Conservation (phyloP, 2,888 invertebrate species). For the Athetis lepigone region DNA sequence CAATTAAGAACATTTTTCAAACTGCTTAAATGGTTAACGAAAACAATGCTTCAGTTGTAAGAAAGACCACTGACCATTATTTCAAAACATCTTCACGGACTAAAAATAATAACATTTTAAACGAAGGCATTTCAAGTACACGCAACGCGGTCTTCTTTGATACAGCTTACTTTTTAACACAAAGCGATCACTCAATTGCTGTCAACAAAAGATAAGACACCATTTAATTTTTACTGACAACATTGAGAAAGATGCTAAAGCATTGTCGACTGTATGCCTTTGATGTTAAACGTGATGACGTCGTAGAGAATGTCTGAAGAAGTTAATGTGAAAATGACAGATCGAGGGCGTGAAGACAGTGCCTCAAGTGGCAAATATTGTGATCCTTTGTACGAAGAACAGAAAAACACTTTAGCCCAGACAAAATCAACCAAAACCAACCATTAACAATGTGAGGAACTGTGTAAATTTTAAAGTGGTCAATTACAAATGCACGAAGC, state of each 20-base stretch:
- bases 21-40: constrained; percentile 17
- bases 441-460: constrained; percentile 61
- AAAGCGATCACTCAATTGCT: constrained; percentile 74
- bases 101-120: constrained; percentile 69
- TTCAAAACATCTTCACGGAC: constrained; percentile 52
- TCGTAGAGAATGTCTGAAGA: constrained; percentile 42
- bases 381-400: constrained; percentile 65
- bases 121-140: constrained; percentile 63
- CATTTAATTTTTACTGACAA: constrained; percentile 72
- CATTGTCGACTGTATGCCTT: constrained; percentile 54
- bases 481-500: constrained; percentile 33
- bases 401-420: constrained; percentile 72
- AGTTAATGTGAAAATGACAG: constrained; percentile 68
- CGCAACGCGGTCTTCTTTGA: constrained; percentile 63
- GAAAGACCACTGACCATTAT: constrained; percentile 29
- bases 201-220: constrained; percentile 75
- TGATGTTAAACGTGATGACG: constrained; percentile 52
- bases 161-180: constrained; percentile 65
- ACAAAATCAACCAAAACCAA: constrained; percentile 67
- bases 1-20: background rate
- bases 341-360: constrained; percentile 66
- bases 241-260: constrained; percentile 43
- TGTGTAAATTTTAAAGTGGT: constrained; percentile 44
- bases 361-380: constrained; percentile 70
- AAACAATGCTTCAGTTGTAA: constrained; percentile 23